Evolutionary conservation across 2,888 invertebrate species (phyloP).

Genomic region (Tetranychus piercei): DNA sequence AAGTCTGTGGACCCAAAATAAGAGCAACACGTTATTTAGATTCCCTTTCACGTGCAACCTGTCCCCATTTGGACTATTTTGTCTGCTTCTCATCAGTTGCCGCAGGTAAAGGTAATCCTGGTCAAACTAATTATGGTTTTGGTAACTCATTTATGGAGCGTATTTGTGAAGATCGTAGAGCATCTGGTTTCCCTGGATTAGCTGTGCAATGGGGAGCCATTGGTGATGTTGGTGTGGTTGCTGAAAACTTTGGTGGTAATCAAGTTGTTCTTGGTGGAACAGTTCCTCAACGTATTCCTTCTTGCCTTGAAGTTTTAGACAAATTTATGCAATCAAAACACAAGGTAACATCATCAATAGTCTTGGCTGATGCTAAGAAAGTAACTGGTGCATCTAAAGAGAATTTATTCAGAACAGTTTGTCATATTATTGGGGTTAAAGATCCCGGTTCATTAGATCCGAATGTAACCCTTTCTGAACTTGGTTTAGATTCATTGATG

Average conservation of each 20-base stretch:
- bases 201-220: conserved; percentile 95
- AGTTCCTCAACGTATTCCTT: conserved; percentile 77
- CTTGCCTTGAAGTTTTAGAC: conserved; percentile 74
- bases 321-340: conserved; percentile 70
- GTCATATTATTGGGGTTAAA: conserved; percentile 47
- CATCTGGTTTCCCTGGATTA: conserved; percentile 55
- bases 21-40: conserved; percentile 63
- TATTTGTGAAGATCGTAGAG: conserved; percentile 64
- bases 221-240: conserved; percentile 89
- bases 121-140: conserved; percentile 90
- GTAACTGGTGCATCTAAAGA: conserved; percentile 4
- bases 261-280: conserved; percentile 86
- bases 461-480: conserved; percentile 61
- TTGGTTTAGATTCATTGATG: conserved; percentile 96
- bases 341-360: conserved; percentile 31
- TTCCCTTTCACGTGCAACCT: conserved; percentile 61
- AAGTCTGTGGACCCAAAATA: conserved; percentile 67
- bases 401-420: conserved; percentile 11
- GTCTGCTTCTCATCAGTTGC: conserved; percentile 90
- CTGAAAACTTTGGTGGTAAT: conserved; percentile 68
- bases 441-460: conserved; percentile 58
- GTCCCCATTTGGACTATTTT: conserved; percentile 80
- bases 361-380: conserved; percentile 8
- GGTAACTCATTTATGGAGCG: conserved; percentile 97
- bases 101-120: conserved; percentile 86